Evolutionary conservation across 2,888 invertebrate genomes (phyloP).

Genomic region (Drosophila melanocephala): DNA sequence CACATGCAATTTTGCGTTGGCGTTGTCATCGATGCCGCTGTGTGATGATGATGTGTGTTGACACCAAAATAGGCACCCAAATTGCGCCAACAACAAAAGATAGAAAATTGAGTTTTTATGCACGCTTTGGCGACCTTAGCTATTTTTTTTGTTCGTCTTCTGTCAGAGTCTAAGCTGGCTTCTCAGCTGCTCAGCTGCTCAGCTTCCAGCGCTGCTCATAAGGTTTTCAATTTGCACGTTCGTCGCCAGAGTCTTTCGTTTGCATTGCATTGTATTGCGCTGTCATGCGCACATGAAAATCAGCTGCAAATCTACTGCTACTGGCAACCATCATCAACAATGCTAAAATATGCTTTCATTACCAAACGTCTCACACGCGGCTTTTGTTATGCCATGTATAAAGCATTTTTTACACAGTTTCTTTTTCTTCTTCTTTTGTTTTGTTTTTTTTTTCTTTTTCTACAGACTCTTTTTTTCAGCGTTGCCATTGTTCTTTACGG

Average conservation of each 20-base stretch:
- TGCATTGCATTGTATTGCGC: slow-evolving; percentile 72
- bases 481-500: slow-evolving; percentile 37
- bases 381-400: slow-evolving; percentile 54
- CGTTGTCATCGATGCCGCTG: slow-evolving; percentile 59
- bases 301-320: slow-evolving; percentile 44
- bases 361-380: slow-evolving; percentile 66
- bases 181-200: neutral
- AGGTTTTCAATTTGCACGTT: slow-evolving; percentile 60
- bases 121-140: slow-evolving; percentile 66
- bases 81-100: slow-evolving; percentile 63
- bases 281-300: slow-evolving; percentile 76
- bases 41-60: slow-evolving; percentile 52
- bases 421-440: slow-evolving; percentile 17
- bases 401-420: slow-evolving; percentile 26
- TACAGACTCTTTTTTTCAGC: slow-evolving; percentile 21
- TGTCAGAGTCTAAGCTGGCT: slow-evolving; percentile 41
- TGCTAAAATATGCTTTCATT: slow-evolving; percentile 79
- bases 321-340: slow-evolving; percentile 57
- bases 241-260: slow-evolving; percentile 74
- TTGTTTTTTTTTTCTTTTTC: slow-evolving; percentile 12
- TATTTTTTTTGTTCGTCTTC: slow-evolving; percentile 28
- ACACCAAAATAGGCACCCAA: slow-evolving; percentile 74
- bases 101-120: slow-evolving; percentile 67
- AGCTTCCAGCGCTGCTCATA: slow-evolving; percentile 16
- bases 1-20: slow-evolving; percentile 73